phyloP scores from a whole-genome alignment of 1,140 invertebrate species.

The Varroa destructor region DNA sequence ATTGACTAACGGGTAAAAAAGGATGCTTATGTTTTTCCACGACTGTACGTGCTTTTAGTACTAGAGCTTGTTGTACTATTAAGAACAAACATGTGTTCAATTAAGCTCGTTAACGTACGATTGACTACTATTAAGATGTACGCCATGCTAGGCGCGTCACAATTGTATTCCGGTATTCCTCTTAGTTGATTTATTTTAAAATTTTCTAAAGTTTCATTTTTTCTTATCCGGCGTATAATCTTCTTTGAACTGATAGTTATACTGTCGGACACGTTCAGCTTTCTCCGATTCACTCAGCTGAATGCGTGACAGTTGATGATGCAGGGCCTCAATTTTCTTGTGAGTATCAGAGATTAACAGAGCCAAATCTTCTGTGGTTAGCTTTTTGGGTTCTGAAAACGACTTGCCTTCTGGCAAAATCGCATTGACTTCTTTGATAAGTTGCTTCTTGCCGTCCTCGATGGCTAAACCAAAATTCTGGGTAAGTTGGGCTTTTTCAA shows the following conservation, averaged over 20 bases:
- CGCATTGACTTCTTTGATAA: slow-evolving; percentile 10
- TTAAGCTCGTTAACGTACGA: too few species aligned
- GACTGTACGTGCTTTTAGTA: too few species aligned
- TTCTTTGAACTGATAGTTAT: not conserved
- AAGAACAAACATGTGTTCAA: too few species aligned
- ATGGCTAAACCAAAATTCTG: not conserved
- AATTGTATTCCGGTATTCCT: too few species aligned
- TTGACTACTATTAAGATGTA: too few species aligned
- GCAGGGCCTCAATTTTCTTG: slow-evolving; percentile 2
- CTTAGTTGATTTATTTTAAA: too few species aligned
- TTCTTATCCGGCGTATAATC: too few species aligned
- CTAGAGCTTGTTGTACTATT: too few species aligned
- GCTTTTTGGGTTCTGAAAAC: slow-evolving; percentile 19
- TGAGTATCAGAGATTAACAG: slow-evolving; percentile 10
- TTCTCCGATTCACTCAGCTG: slow-evolving; percentile 1
- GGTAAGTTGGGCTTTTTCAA: not conserved
- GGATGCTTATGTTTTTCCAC: too few species aligned
- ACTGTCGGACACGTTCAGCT: not conserved
- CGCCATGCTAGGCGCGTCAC: too few species aligned
- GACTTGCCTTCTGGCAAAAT: slow-evolving; percentile 3
- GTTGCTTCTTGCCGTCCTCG: slow-evolving; percentile 15
- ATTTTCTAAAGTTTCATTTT: too few species aligned
- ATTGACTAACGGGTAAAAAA: too few species aligned
- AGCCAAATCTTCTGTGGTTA: slow-evolving; percentile 15
- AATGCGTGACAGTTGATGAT: not conserved